phyloP scores from a whole-genome alignment of 2,113 vertebrate genomes.

The Podilymbus podiceps region DNA sequence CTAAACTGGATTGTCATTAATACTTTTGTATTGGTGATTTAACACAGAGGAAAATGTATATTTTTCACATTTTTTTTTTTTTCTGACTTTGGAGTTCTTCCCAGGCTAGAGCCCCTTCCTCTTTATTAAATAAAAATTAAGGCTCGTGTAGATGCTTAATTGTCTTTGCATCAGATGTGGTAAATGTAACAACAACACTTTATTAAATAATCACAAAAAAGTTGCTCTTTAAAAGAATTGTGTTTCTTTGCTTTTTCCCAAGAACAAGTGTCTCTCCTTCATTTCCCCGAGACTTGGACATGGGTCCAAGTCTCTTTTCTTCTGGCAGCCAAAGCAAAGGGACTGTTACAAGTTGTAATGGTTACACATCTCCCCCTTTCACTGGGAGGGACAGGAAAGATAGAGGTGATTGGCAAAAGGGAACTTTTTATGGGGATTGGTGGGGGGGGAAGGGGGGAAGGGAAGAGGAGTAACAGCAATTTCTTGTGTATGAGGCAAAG shows the following conservation, averaged over 20 bases:
- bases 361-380: not conserved
- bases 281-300: not conserved
- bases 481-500: not conserved
- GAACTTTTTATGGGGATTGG: not conserved
- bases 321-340: not conserved
- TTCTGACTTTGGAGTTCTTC: not conserved
- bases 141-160: not conserved
- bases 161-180: not conserved
- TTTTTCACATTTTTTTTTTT: not conserved
- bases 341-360: rapidly evolving
- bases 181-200: not conserved
- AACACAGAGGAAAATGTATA: not conserved
- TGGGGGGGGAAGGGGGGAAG: not conserved
- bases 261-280: not conserved
- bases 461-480: not conserved
- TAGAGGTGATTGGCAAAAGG: not conserved
- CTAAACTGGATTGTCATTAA: not conserved
- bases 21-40: not conserved
- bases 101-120: not conserved
- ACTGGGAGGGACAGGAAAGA: not conserved
- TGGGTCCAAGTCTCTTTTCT: not conserved
- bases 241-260: not conserved
- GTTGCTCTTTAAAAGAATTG: not conserved
- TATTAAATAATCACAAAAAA: not conserved
- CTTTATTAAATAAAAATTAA: not conserved